Evolutionary conservation across 2,797 vertebrate genomes (phyloP).

Genomic region (Chelon labrosus): DNA sequence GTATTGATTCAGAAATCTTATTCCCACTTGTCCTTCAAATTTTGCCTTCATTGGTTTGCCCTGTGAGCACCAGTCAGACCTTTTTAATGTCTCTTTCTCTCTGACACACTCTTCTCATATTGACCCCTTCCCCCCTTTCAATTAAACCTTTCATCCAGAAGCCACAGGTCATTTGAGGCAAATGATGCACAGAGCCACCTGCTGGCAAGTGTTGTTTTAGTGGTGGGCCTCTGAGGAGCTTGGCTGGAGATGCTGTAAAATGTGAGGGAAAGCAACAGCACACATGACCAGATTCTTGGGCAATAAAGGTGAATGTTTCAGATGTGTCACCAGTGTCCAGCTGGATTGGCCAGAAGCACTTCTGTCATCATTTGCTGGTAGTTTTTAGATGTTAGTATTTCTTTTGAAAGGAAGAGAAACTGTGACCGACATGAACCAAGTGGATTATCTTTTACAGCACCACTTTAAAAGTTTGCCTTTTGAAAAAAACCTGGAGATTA

Average conservation of each 20-base stretch:
- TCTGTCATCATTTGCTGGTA: neutral
- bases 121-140: no score
- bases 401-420: neutral
- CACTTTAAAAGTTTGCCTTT: neutral
- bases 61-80: slow-evolving; percentile 3
- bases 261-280: no score
- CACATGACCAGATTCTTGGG: no score
- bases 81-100: no score
- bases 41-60: slow-evolving; percentile 59
- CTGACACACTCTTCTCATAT: no score
- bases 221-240: no score
- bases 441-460: neutral
- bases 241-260: no score
- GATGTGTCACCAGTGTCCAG: neutral
- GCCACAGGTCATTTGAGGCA: no score
- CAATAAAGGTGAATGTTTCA: neutral
- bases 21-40: slow-evolving; percentile 71
- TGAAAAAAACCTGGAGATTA: neutral
- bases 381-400: neutral
- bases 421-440: neutral
- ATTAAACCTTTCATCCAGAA: no score
- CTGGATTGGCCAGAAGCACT: neutral
- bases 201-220: no score
- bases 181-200: no score
- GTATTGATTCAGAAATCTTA: slow-evolving; percentile 75